Conservation (phyloP, 2,113 vertebrate genomes). For the Mesoclemmys tuberculata region DNA sequence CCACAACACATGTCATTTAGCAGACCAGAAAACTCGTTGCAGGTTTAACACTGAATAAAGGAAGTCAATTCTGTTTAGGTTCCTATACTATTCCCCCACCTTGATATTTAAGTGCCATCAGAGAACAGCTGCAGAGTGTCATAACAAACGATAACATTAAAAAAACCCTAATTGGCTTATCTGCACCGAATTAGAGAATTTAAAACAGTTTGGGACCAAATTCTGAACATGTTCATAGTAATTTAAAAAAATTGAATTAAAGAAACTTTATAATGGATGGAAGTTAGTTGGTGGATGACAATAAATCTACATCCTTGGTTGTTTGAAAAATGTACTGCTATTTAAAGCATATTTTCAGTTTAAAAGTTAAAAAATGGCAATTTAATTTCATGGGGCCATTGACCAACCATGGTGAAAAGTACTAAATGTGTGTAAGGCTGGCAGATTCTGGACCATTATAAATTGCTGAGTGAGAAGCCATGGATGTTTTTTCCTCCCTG, state of each 20-base stretch:
- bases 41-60: not conserved
- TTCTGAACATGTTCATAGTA: not conserved
- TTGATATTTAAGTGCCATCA: not conserved
- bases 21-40: not conserved
- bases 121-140: not conserved
- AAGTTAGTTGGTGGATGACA: not conserved
- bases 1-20: conserved; percentile 36
- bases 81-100: not conserved
- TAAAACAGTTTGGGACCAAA: accelerated
- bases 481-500: not conserved
- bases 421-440: not conserved
- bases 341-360: not conserved
- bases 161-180: not conserved
- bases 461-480: not conserved
- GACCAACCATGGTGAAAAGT: not conserved
- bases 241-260: not conserved
- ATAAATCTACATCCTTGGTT: not conserved
- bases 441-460: not conserved
- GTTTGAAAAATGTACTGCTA: not conserved
- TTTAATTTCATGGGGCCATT: not conserved
- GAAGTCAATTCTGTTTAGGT: not conserved
- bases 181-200: not conserved
- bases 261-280: not conserved
- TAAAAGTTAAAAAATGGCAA: not conserved
- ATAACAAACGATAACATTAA: not conserved